A percentile compares a stretch with the other conserved stretches of the same genome.
Evolutionary conservation across 1,140 invertebrate species (phyloP).

Genomic region (Drosophila mayri): DNA sequence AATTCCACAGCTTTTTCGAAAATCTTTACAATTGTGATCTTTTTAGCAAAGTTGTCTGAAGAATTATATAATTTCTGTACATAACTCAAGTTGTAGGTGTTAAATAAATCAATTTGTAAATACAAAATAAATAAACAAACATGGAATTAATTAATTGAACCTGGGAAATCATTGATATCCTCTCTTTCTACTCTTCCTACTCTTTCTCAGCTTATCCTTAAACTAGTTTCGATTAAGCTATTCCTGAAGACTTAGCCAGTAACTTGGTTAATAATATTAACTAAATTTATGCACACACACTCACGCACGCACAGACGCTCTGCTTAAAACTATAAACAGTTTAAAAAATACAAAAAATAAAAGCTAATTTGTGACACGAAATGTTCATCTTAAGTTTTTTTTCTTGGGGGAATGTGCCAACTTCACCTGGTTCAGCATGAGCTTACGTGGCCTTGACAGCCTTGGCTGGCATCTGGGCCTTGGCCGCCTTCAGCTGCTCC

Average conservation of each 20-base stretch:
- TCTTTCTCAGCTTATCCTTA: neutral
- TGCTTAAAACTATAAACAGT: constrained; percentile 19
- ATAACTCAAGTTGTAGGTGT: neutral
- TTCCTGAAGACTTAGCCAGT: constrained; percentile 40
- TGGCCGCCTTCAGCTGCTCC: constrained; percentile 74
- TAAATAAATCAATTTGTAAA: neutral
- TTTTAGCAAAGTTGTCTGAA: neutral
- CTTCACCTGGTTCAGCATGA: neutral
- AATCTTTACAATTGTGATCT: neutral
- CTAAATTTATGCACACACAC: neutral
- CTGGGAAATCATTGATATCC: neutral
- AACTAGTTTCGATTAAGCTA: constrained; percentile 28
- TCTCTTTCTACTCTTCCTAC: too few species aligned
- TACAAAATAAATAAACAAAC: neutral
- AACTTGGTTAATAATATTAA: constrained; percentile 7
- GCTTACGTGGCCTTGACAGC: constrained; percentile 57
- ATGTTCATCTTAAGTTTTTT: neutral
- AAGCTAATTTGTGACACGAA: constrained; percentile 58
- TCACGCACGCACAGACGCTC: neutral
- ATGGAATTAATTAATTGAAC: neutral
- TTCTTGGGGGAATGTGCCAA: constrained; percentile 50
- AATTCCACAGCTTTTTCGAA: neutral
- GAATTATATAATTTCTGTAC: neutral
- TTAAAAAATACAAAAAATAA: constrained; percentile 48
- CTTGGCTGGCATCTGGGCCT: constrained; percentile 69